Percentiles rank a stretch among this genome's conserved stretches.
Evolutionary conservation across 2,113 vertebrate species (phyloP).

Genomic region (Salminus brasiliensis): DNA sequence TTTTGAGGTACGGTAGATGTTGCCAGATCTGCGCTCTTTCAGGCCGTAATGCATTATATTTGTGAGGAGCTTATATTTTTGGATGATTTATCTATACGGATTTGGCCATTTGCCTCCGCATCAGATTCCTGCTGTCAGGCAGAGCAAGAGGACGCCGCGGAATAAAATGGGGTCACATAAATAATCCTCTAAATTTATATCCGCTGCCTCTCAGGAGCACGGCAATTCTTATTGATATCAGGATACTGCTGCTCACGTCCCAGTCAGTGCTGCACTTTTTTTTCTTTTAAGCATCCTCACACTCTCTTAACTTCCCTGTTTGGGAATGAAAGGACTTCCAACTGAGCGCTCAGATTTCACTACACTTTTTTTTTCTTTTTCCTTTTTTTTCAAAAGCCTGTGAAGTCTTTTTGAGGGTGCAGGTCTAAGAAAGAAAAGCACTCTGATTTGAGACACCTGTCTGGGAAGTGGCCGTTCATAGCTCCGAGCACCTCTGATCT

Average conservation of each 20-base stretch:
- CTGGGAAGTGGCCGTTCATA: slow-evolving; percentile 5
- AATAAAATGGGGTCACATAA: slow-evolving; percentile 49
- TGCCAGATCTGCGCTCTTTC: slow-evolving; percentile 54
- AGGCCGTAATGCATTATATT: slow-evolving; percentile 58
- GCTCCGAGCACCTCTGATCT: slow-evolving; percentile 45
- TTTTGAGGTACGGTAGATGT: slow-evolving; percentile 52
- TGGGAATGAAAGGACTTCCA: slow-evolving; percentile 28
- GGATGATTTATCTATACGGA: slow-evolving; percentile 66
- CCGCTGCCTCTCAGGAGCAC: slow-evolving; percentile 27
- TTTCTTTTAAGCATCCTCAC: slow-evolving; percentile 40
- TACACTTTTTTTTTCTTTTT: slow-evolving; percentile 4
- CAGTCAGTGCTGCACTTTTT: neutral
- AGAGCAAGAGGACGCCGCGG: slow-evolving; percentile 49
- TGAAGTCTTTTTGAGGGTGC: neutral
- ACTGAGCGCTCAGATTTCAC: slow-evolving; percentile 46
- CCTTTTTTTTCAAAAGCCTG: slow-evolving; percentile 21
- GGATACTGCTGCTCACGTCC: slow-evolving; percentile 22
- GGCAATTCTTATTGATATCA: slow-evolving; percentile 23
- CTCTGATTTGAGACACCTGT: slow-evolving; percentile 60
- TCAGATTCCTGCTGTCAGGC: slow-evolving; percentile 57
- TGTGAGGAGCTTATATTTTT: slow-evolving; percentile 67
- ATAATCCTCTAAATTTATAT: slow-evolving; percentile 60
- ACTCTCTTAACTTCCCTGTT: slow-evolving; percentile 24
- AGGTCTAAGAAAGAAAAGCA: slow-evolving; percentile 8
- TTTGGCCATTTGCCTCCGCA: slow-evolving; percentile 61